Percentiles rank a stretch among this genome's conserved stretches.
Conservation (phyloP, 1,140 invertebrate species). For the Ips nitidus region DNA sequence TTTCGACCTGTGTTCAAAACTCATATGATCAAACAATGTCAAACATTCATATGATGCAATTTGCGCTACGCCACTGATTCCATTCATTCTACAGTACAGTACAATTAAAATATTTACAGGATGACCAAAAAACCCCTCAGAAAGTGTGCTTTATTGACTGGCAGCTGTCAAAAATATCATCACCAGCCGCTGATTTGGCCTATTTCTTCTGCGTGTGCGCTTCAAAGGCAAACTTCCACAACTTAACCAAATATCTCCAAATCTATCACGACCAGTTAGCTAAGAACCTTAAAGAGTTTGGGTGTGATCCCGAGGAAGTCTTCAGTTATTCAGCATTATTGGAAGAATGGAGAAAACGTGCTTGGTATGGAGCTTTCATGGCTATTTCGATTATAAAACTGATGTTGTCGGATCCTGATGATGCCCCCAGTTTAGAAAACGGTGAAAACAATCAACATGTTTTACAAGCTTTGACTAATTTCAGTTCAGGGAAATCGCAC, state of each 20-base stretch:
- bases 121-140: neutral
- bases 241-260: constrained; percentile 34
- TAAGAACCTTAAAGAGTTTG: constrained; percentile 37
- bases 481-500: neutral
- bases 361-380: constrained; percentile 49
- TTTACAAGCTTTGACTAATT: neutral
- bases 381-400: constrained; percentile 48
- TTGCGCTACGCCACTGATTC: no score
- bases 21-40: no score
- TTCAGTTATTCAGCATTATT: constrained; percentile 54
- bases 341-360: constrained; percentile 48
- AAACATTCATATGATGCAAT: no score
- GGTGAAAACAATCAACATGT: neutral
- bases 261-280: constrained; percentile 37
- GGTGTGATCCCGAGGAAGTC: constrained; percentile 51
- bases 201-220: constrained; percentile 60
- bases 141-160: constrained; percentile 56
- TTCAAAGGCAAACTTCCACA: constrained; percentile 45
- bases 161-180: constrained; percentile 57
- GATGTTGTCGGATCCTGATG: constrained; percentile 27
- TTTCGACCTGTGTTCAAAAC: no score
- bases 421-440: constrained; percentile 2
- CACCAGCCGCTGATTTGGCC: constrained; percentile 58
- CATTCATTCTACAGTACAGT: no score
- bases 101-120: neutral